A percentile compares a stretch with the other conserved stretches of the same genome.
These are phyloP conservation scores for Dendropsophus ebraccatus DNA, from an alignment of 2,113 vertebrate genomes.

Conservation along the genomic window DNA sequence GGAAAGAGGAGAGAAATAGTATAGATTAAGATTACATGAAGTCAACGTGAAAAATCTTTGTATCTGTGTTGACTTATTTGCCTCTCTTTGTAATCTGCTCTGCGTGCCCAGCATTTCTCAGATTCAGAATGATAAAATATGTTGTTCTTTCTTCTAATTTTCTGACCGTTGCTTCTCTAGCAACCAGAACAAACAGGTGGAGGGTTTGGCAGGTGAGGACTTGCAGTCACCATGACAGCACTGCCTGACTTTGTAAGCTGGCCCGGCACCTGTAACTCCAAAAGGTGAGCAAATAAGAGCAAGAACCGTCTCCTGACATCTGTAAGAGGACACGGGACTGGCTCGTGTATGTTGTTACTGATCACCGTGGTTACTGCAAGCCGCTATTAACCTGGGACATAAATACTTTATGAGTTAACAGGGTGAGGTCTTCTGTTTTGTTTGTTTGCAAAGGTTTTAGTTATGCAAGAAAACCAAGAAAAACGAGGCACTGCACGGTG, in stretches of 20 bases:
- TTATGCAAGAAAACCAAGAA: slow-evolving; percentile 35
- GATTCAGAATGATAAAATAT: background rate
- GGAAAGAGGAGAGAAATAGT: slow-evolving; percentile 6
- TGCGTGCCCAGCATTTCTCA: background rate
- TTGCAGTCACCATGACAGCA: slow-evolving; percentile 69
- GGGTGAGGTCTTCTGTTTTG: slow-evolving; percentile 54
- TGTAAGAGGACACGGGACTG: slow-evolving; percentile 76
- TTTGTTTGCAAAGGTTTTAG: slow-evolving; percentile 38
- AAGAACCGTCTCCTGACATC: slow-evolving; percentile 73
- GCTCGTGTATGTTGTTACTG: slow-evolving; percentile 74
- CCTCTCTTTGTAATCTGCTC: background rate
- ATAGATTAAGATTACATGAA: no score
- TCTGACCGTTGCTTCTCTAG: slow-evolving; percentile 57
- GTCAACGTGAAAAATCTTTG: background rate
- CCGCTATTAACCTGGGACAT: slow-evolving; percentile 65
- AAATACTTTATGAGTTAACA: slow-evolving; percentile 75
- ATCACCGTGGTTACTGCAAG: slow-evolving; percentile 80
- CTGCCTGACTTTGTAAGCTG: slow-evolving; percentile 78
- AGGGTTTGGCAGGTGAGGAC: slow-evolving; percentile 78
- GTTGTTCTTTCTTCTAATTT: slow-evolving; percentile 20
- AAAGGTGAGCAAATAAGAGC: slow-evolving; percentile 84
- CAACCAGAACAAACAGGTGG: slow-evolving; percentile 67
- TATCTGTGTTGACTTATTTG: background rate
- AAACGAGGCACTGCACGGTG: background rate
- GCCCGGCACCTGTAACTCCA: slow-evolving; percentile 76